Base-by-base conservation (phyloP, 1,140 invertebrate species). In the Drosophila bocqueti region DNA sequence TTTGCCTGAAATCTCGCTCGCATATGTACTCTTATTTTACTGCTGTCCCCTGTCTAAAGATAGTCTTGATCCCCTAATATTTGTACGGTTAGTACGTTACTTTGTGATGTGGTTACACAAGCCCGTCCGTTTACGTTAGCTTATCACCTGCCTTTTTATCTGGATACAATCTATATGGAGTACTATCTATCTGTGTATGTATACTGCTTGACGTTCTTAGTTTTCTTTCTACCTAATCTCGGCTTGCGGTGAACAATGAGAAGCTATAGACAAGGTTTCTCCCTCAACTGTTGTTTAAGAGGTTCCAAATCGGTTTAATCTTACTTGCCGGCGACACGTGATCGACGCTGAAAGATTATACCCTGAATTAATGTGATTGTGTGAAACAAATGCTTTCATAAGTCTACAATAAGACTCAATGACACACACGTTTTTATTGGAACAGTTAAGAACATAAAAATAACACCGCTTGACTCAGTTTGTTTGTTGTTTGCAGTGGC, bases 61-160 rank as follows among this genome's bases (percentile, higher is more conserved):
- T 59, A 73, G 67, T 36, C 50, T 24, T 60, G 67, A 49, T 73
- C 69, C 68, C 38, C 55, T 26, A 74, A 74, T 74, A 74, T 74
- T 74, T 74, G 69, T 60, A 15, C 21, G 34, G 40, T 73, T 59
- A 64, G 65, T 63, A 80, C 52, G 67, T 63, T 49, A 18, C 49
- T 38, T 58, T 69, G 76, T 79, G 64, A 76, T 59, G 63, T 79
- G 64, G 58, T 84, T 84, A 73, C 73, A 40, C 50, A 76, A 72
- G 65, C 50, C 49, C 49, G 55, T 58, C 36, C 65, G 76, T 64
- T 84, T 81, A 61, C 45, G 57, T 66, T 31, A 16, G 43, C 69
- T 60, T 72, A 72, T 73, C 67, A 69, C 54, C 54, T 34, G 45
- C 13, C 13, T 34, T 11, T 26, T 46, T 73, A 73, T 74, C 68